Base-by-base conservation (phyloP, 2,113 vertebrate species). In the Lycocorax pyrrhopterus region DNA sequence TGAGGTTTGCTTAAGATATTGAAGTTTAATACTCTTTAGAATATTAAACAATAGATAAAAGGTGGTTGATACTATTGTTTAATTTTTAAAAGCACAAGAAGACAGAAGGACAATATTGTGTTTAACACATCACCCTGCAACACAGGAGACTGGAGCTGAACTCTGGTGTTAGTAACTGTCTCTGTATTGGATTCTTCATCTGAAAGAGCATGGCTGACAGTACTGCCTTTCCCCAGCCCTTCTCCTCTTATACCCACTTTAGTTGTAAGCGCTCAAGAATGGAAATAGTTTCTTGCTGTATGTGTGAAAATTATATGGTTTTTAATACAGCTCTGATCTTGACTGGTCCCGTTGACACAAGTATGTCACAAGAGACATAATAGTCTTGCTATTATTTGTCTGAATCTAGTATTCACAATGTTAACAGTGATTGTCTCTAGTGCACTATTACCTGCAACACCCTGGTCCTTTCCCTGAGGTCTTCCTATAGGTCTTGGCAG, bases 301-400 rank as follows among this genome's bases (percentile, higher is more conserved):
- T 75, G 4, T n/a, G 12, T 59, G 35, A 67, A 75, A 72, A 35
- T 66, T 20, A 35, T 2, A 21, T 7, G 3, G 17, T 53, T 75
- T 88, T 11, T 49, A 66, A 33, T 19, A 71, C 41, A 83, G 14
- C 5, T 64, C 35, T 72, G 30, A 35, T 35, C 39, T 62, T n/a
- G 66, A 12, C 14, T 25, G 11, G 12, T 71, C 16, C 22, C 1
- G 0, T 2, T 74, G 25, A 25, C 22, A 18, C 7, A 27, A 25
- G 7, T 12, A 29, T 23, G 30, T 64, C 39, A 58, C n/a, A 82
- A 67, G n/a, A 49, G 84, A 47, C 7, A 2, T 8, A 23, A 44
- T 1, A 49, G 11, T 30, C 59, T 66, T 77, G 35, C 16, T 76
- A 20, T 41, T 67, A 9, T 64, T 63, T 60, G 25, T 47, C 33